Conservation (phyloP, 1,140 invertebrate species). For the Euura saliciscinereae region DNA sequence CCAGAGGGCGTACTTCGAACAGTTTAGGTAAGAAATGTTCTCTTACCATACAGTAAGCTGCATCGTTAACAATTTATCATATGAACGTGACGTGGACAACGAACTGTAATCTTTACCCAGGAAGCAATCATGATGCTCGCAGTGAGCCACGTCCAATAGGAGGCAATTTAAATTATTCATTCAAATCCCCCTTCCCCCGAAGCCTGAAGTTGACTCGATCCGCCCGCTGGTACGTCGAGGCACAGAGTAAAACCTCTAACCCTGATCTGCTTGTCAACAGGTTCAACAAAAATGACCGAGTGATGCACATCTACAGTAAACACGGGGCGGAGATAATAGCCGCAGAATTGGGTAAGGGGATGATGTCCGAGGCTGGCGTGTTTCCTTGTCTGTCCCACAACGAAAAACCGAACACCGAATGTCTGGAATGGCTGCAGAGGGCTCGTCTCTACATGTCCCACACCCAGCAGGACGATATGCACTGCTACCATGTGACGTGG, state of each 20-base stretch:
- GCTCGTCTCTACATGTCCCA: slow-evolving; percentile 75
- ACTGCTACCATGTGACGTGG: slow-evolving; percentile 86
- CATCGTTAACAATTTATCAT: neutral
- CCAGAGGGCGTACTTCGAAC: slow-evolving; percentile 81
- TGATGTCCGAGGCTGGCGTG: slow-evolving; percentile 60
- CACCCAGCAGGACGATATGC: slow-evolving; percentile 62
- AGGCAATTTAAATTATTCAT: slow-evolving; percentile 2
- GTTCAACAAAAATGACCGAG: slow-evolving; percentile 79
- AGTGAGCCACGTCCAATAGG: neutral
- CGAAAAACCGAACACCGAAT: slow-evolving; percentile 64
- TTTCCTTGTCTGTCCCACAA: slow-evolving; percentile 75
- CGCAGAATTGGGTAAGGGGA: slow-evolving; percentile 70
- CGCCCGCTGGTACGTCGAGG: neutral
- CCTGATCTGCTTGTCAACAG: slow-evolving; percentile 41
- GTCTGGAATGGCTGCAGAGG: slow-evolving; percentile 81
- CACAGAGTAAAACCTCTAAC: neutral
- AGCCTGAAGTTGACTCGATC: neutral
- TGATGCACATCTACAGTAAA: slow-evolving; percentile 75
- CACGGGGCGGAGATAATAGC: slow-evolving; percentile 74
- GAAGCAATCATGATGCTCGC: neutral
- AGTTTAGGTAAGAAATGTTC: slow-evolving; percentile 61
- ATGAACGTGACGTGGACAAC: neutral
- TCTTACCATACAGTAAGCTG: no score
- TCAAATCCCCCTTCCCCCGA: neutral
- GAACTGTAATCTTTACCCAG: neutral